Evolutionary conservation across 2,113 vertebrate genomes (phyloP), one percentile per base, ranked within the genome.

Genomic region (Hippoglossus stenolepis): DNA sequence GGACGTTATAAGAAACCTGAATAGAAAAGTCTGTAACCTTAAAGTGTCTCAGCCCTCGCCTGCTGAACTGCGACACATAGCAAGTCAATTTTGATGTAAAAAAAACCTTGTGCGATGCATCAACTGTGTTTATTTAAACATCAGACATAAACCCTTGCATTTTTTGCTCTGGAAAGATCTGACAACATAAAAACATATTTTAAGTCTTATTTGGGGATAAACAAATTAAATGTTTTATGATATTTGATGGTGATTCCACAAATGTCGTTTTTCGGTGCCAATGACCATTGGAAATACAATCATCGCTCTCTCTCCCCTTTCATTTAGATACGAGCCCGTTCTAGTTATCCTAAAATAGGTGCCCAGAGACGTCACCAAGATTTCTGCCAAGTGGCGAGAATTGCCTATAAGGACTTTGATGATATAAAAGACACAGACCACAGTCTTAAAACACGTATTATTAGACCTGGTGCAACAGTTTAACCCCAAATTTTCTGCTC

Each of bases 371-470:
- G 6, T 21, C 14, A 15, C 51, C 20, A 54, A 54, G 51, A 20
- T 21, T 20, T 8, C 18, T n/a, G 51, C 18, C 51, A n/a, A 49
- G 5, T 6, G 17, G 45, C 45, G 15, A 45, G 49, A 51, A 6
- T 24, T 24, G 21, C 54, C 21, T 24, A 11, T 70, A 59, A 60
- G 64, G 65, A 66, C 17, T 31, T 43, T 24, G 59, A 24, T 62
- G 45, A 73, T 70, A n/a, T 62, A 56, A 60, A 60, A 26, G 51
- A 62, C 51, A 26, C 28, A 24, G 24, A 51, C 59, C 59, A 43
- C 40, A 10, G 26, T 73, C 59, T 51, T 62, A 58, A 54, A 63
- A 58, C 31, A n/a, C 7, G 2, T 66, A 63, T 74, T 70, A 66
- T 35, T 75, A 67, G n/a, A 62, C 5, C 17, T 45, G 9, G 11